phyloP scores from a whole-genome alignment of 1,140 invertebrate genomes.

The Aplysia californica region DNA sequence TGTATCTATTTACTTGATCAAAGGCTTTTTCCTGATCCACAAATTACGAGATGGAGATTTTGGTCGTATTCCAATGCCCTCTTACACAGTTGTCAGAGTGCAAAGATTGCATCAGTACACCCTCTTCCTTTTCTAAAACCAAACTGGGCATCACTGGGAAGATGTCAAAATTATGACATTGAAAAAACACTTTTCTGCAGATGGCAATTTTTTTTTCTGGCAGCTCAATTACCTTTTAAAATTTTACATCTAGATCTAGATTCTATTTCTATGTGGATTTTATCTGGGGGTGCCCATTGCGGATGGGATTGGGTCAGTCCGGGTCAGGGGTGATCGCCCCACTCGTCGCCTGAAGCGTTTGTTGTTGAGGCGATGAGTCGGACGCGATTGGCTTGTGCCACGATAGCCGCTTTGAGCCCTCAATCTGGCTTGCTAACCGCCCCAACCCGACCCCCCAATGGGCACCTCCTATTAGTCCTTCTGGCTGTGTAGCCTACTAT shows the following conservation, averaged over 20 bases:
- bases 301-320: too few relatives aligned
- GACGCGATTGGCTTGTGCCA: neutral
- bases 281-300: neutral
- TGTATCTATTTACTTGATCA: too few relatives aligned
- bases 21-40: too few relatives aligned
- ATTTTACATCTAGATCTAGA: neutral
- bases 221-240: neutral
- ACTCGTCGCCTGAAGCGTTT: too few relatives aligned
- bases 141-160: neutral
- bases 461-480: too few relatives aligned
- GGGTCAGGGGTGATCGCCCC: too few relatives aligned
- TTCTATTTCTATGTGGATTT: neutral
- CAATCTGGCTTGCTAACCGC: neutral
- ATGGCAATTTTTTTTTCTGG: neutral
- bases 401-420: neutral
- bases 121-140: neutral
- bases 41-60: too few relatives aligned
- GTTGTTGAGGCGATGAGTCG: neutral
- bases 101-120: neutral
- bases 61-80: too few relatives aligned
- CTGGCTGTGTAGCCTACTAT: too few relatives aligned
- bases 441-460: too few relatives aligned
- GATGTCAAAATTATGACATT: neutral
- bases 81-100: neutral
- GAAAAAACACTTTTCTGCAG: neutral